phyloP scores from a whole-genome alignment of 2,113 vertebrate species.

The Nibea albiflora region DNA sequence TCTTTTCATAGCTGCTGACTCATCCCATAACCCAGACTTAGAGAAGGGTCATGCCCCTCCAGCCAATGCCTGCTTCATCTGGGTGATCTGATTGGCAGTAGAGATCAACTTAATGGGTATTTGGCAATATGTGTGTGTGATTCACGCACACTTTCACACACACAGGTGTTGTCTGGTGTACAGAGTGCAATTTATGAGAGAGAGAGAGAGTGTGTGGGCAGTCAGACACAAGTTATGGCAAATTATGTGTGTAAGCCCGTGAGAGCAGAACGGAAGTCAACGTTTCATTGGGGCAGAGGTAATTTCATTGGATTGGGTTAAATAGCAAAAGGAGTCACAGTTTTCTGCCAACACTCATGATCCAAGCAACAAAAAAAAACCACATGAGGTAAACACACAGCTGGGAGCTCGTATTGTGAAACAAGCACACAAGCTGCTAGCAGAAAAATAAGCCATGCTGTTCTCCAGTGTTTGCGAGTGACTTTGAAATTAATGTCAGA shows the following conservation, averaged over 20 bases:
- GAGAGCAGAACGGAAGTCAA: slow-evolving; percentile 11
- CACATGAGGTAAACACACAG: too few species aligned
- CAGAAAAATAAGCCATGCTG: neutral
- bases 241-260: slow-evolving; percentile 12
- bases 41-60: slow-evolving; percentile 18
- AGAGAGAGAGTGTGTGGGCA: slow-evolving; percentile 19
- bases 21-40: slow-evolving; percentile 44
- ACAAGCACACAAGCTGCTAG: neutral
- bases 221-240: slow-evolving; percentile 15
- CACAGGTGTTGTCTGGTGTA: slow-evolving; percentile 60
- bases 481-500: neutral
- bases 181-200: slow-evolving; percentile 22
- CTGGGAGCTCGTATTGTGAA: neutral
- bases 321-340: neutral
- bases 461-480: neutral
- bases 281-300: slow-evolving; percentile 10
- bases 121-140: slow-evolving; percentile 48
- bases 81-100: slow-evolving; percentile 40
- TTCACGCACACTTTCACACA: slow-evolving; percentile 61
- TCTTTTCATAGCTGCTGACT: slow-evolving; percentile 48
- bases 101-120: slow-evolving; percentile 5
- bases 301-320: slow-evolving; percentile 19
- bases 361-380: neutral
- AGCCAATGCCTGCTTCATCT: slow-evolving; percentile 29
- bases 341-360: neutral